Base-by-base conservation (phyloP, 2,888 invertebrate species). In the Cephus nigrinus region DNA sequence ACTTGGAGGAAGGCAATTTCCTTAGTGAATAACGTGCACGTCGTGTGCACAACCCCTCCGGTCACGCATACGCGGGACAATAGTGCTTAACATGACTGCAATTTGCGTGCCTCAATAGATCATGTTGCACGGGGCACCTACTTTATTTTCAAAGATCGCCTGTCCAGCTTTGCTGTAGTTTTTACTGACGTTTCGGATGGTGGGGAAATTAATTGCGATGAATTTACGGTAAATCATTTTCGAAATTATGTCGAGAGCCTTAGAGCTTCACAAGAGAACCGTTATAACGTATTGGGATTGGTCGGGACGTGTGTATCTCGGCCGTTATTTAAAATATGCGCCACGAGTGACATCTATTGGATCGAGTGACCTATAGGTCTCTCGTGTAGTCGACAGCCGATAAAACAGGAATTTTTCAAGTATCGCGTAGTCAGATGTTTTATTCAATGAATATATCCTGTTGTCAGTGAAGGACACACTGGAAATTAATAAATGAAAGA, bases 101-200 rank as follows among this genome's bases (percentile, higher is more conserved):
- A 84, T 86, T 86, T 87, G 83, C 86, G 85, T 86, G 81, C 80
- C 83, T 84, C 82, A 77, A 80, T 81, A 55, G 23, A 55, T 55
- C 55, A 55, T 23, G 55, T 23, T 23, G 55, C 9, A 9, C 23
- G 2, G 55, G 23, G 23, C 23, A 55, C 55, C 55, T 55, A 55
- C 9, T 55, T 55, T 55, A 55, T 55, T 55, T 55, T 55, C 9
- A 55, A 55, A 55, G 55, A 55, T 55, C 23, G 23, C 23, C 2
- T 55, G 23, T 55, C 9, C 55, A 2, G 23, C 55, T 4, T 9
- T 55, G 9, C 55, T 55, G 55, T 55, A 55, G 55, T 55, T 55
- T 55, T 55, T 23, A 55, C 9, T 55, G 55, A 55, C 55, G 23
- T 9, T 55, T 55, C 0, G 55, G 23, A 23, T 55, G 23, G 23